A percentile compares a stretch with the other conserved stretches of the same genome.
Evolutionary conservation across 37 sponge, comb jelly and placozoan species (phyloP).

Genomic region (Oopsacas minuta): DNA sequence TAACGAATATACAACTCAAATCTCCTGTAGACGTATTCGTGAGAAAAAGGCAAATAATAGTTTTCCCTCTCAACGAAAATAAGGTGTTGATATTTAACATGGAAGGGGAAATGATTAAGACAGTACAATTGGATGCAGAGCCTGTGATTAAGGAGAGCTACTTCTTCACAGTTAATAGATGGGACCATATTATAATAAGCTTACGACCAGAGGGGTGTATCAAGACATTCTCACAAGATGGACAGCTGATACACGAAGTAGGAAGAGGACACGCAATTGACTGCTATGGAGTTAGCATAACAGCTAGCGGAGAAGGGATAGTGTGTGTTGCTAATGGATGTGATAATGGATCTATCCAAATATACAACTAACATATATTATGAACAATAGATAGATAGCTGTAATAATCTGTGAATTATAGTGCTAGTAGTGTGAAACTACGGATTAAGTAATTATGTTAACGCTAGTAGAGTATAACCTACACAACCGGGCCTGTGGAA

Average conservation of each 20-base stretch:
- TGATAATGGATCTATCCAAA: neutral
- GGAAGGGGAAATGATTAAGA: neutral
- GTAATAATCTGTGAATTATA: no score
- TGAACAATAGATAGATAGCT: no score
- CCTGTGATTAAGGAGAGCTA: neutral
- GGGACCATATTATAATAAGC: neutral
- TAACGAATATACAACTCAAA: neutral
- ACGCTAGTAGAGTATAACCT: no score
- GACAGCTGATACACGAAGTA: neutral
- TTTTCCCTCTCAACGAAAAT: neutral
- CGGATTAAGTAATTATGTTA: no score
- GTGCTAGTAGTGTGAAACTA: no score
- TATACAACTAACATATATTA: neutral
- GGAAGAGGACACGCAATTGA: neutral
- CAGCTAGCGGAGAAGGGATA: neutral
- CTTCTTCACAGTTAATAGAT: neutral
- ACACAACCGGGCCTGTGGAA: no score
- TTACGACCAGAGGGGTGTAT: neutral
- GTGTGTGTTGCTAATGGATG: neutral
- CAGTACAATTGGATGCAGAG: neutral
- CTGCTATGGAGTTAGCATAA: neutral
- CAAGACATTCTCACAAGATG: neutral
- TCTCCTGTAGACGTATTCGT: neutral
- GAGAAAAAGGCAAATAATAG: neutral
- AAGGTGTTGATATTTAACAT: neutral